phyloP scores from a whole-genome alignment of 2,113 vertebrate species.

The Oceanodroma tethys region DNA sequence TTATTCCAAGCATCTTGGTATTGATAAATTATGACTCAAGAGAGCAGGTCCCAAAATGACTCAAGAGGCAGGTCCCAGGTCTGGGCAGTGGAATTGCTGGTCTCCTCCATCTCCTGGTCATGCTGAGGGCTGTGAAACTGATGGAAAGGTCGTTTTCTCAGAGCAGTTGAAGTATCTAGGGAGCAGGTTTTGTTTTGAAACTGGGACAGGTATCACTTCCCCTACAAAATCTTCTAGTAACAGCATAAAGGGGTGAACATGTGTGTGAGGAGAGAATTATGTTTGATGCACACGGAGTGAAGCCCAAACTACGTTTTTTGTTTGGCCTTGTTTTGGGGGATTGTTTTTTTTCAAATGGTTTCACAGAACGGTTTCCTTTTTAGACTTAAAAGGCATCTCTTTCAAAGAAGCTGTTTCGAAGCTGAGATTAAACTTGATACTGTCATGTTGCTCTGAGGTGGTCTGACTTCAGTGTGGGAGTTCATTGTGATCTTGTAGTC shows the following conservation, averaged over 20 bases:
- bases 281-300: not conserved
- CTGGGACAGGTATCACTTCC: not conserved
- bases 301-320: not conserved
- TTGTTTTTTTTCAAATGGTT: not conserved
- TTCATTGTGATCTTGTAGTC: not conserved
- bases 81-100: not conserved
- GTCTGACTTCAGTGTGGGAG: not conserved
- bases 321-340: not conserved
- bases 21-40: not conserved
- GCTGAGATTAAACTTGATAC: not conserved
- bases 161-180: not conserved
- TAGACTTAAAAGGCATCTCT: not conserved
- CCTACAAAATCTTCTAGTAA: not conserved
- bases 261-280: not conserved
- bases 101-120: not conserved
- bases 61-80: not conserved
- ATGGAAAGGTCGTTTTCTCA: not conserved
- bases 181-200: not conserved
- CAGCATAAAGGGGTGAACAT: accelerated
- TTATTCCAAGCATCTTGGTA: not conserved
- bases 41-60: no score
- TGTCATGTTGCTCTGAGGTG: not conserved
- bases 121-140: not conserved
- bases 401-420: not conserved
- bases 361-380: not conserved